These are phyloP conservation scores for Oreochromis spilurus DNA, from an alignment of 2,113 vertebrate genomes.

Conservation along the genomic window DNA sequence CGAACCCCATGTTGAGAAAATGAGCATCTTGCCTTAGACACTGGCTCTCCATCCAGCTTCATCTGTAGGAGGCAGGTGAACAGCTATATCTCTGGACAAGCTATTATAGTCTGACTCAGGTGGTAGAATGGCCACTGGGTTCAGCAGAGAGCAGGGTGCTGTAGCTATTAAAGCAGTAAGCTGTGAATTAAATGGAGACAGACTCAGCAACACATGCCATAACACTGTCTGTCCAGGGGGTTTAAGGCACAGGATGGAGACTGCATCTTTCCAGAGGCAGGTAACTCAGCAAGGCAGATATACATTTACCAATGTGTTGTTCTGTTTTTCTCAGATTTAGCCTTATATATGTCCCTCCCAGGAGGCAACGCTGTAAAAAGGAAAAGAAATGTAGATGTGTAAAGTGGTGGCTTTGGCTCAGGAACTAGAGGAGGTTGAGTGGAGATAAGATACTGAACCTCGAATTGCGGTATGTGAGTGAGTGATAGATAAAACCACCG, in stretches of 20 bases:
- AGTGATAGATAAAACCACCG: not conserved
- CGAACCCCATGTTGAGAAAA: constrained; percentile 4
- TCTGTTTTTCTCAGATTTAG: constrained; percentile 3
- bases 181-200: constrained; percentile 60
- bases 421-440: not conserved
- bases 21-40: constrained; percentile 16
- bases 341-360: constrained; percentile 2
- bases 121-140: constrained; percentile 41
- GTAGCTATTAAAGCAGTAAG: constrained; percentile 58
- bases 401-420: not conserved
- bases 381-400: not conserved
- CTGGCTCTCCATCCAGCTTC: constrained; percentile 20
- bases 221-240: constrained; percentile 30
- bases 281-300: not conserved
- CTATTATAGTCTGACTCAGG: constrained; percentile 46
- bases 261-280: constrained; percentile 21
- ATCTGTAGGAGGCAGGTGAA: constrained; percentile 30
- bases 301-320: constrained; percentile 2
- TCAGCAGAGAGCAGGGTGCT: not conserved
- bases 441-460: not conserved
- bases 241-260: constrained; percentile 23
- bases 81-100: constrained; percentile 34
- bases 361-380: not conserved
- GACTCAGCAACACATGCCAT: constrained; percentile 35
- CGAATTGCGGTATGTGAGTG: not conserved